Conservation (phyloP, 2,797 vertebrate species). For the Sebastes trivittatus region DNA sequence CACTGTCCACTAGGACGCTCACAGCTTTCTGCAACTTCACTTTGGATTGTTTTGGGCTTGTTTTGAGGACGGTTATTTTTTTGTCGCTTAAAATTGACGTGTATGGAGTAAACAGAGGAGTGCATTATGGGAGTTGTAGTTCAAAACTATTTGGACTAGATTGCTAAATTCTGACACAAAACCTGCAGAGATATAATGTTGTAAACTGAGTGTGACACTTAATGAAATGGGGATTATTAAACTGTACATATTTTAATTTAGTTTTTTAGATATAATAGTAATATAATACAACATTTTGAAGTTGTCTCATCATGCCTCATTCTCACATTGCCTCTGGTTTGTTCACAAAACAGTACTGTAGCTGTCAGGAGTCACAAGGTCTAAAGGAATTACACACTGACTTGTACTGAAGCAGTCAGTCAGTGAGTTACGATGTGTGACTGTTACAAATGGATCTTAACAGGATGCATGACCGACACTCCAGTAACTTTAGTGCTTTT, state of each 20-base stretch:
- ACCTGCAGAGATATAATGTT: not conserved
- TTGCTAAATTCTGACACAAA: not conserved
- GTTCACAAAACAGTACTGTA: not conserved
- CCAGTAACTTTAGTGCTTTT: not conserved
- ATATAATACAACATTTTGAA: too few relatives aligned
- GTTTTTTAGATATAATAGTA: too few relatives aligned
- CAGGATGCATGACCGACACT: not conserved
- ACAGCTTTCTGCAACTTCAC: not conserved
- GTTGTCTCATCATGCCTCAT: too few relatives aligned
- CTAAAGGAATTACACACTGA: not conserved
- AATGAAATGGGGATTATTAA: not conserved
- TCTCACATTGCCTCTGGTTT: not conserved
- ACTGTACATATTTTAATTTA: not conserved
- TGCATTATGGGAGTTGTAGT: conserved; percentile 62
- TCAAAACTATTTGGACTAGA: not conserved
- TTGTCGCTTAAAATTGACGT: conserved; percentile 55
- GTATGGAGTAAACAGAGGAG: rapidly evolving
- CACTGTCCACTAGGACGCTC: rapidly evolving
- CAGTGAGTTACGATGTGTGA: not conserved
- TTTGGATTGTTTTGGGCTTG: conserved; percentile 1
- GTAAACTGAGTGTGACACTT: not conserved
- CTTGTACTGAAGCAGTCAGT: not conserved
- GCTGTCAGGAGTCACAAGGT: not conserved
- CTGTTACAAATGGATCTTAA: not conserved
- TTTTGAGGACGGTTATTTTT: conserved; percentile 28